These are phyloP conservation scores for Gallirallus australis DNA, from an alignment of 2,797 vertebrate genomes.

Conservation along the genomic window DNA sequence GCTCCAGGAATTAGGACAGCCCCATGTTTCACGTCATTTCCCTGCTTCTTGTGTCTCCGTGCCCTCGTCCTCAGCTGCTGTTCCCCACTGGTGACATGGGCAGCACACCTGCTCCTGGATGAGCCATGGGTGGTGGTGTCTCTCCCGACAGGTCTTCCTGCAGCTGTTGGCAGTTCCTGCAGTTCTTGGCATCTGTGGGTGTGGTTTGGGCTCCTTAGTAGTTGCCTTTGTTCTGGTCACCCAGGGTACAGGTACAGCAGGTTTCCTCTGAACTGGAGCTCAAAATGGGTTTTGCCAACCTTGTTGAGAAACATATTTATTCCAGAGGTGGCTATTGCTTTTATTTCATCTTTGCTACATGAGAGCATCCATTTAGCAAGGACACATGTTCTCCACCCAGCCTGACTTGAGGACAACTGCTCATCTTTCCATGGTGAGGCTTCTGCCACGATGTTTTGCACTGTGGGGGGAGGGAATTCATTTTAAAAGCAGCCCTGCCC, in stretches of 20 bases:
- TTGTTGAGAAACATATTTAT: neutral
- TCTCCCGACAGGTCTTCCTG: neutral
- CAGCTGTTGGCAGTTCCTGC: neutral
- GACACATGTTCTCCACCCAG: neutral
- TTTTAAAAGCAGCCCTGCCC: neutral
- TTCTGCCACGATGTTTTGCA: neutral
- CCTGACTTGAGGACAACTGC: slow-evolving; percentile 2
- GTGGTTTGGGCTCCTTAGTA: neutral
- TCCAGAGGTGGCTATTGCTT: neutral
- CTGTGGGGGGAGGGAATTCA: too few species aligned
- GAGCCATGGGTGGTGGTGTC: fast-evolving
- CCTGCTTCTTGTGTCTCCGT: neutral
- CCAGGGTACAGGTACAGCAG: neutral
- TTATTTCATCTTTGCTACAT: neutral
- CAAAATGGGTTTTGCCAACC: neutral
- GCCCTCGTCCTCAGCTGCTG: fast-evolving
- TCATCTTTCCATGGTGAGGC: neutral
- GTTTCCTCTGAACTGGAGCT: neutral
- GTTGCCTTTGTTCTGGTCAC: neutral
- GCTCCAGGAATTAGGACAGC: neutral
- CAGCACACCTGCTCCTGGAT: neutral
- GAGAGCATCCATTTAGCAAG: neutral
- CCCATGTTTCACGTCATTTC: neutral
- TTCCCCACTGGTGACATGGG: neutral
- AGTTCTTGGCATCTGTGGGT: neutral